Percentiles rank a stretch among this genome's conserved stretches.
Conservation (phyloP, 1,140 invertebrate species). For the Heterodera schachtii region DNA sequence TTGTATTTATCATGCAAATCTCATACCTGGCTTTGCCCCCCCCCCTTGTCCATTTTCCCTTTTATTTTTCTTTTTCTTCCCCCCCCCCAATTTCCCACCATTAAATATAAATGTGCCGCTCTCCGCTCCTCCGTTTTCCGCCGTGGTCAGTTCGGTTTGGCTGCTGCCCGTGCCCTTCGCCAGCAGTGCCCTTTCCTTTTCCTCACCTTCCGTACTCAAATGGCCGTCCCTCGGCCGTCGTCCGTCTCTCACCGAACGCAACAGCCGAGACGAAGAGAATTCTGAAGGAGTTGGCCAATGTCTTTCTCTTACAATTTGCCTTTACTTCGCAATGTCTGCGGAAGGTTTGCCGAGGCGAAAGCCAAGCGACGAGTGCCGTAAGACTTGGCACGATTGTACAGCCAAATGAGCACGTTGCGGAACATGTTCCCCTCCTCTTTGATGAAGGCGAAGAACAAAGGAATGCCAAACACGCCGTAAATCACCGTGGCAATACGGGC, state of each 20-base stretch:
- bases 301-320: neutral
- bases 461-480: slow-evolving; percentile 60
- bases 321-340: slow-evolving; percentile 1
- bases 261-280: neutral
- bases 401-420: slow-evolving; percentile 49
- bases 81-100: too few relatives aligned
- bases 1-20: too few relatives aligned
- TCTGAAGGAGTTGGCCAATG: neutral
- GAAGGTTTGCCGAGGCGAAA: neutral
- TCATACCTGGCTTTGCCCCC: too few relatives aligned
- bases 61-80: too few relatives aligned
- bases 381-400: slow-evolving; percentile 52
- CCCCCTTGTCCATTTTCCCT: too few relatives aligned
- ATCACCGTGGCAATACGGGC: slow-evolving; percentile 59
- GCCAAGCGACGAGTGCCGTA: slow-evolving; percentile 1
- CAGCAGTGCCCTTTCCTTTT: neutral
- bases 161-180: neutral
- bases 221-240: neutral
- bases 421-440: slow-evolving; percentile 62
- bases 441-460: slow-evolving; percentile 63
- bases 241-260: neutral
- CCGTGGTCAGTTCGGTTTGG: neutral
- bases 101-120: neutral
- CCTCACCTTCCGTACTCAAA: neutral
- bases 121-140: neutral